Evolutionary conservation across 1,140 invertebrate species (phyloP), one percentile per base, ranked within the genome.

Genomic region (Apis florea): DNA sequence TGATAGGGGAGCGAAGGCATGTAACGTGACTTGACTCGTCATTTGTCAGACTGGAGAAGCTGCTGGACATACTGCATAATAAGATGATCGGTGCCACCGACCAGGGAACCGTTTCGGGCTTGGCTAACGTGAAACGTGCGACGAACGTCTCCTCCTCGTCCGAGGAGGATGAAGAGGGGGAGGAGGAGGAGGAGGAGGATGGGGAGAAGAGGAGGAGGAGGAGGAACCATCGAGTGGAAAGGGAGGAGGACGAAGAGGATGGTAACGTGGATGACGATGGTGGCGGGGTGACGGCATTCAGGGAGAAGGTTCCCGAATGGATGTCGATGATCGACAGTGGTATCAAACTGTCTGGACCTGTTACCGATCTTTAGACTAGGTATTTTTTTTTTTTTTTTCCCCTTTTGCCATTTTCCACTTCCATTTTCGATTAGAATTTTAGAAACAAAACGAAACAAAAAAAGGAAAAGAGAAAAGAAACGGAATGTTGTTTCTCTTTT

Each of bases 1-100:
- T 24, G 40, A 49, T 68, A 49, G 66, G 66, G 12, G 47, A 24
- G 24, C 83, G 79, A 82, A 58, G 56, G 75, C 31, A 82, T 63
- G 69, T 89, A 86, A 89, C 86, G 89, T 91, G 90, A 93, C 88
- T 87, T 87, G 88, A 90, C 91, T 89, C 92, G 78, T 93, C 85
- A 92, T 93, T 93, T 93, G 80, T 91, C 89, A 93, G 92, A 93
- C 86, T 92, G 85, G 92, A 93, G 90, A 91, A 91, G 86, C 92
- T 91, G 91, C 89, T 91, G 88, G 89, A 88, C 82, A 90, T 90
- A 83, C 90, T 91, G 70, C 91, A 87, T 85, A 89, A 90, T 87
- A 92, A 91, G 89, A 86, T 89, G 88, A 90, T 86, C 80, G 83
- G 67, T 53, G 68, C 83, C 69, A 79, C 31, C 69, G 83, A 77